Conservation (phyloP, 2,797 vertebrate species). For the Pteropus rufus region DNA sequence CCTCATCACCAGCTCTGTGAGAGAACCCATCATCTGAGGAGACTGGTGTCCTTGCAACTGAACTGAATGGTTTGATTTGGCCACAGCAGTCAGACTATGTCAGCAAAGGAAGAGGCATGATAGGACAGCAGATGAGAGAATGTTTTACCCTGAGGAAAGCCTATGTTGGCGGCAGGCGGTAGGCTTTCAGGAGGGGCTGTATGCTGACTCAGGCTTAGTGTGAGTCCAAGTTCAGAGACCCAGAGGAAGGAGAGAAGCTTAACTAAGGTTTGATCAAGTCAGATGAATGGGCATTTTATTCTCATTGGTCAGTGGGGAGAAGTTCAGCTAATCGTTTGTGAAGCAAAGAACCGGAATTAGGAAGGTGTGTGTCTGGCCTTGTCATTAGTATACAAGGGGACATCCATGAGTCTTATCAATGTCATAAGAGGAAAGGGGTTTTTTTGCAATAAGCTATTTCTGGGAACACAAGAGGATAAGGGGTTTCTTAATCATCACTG, state of each 20-base stretch:
- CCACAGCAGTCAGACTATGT: not conserved
- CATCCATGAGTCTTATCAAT: not conserved
- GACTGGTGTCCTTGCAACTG: not conserved
- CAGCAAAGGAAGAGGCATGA: not conserved
- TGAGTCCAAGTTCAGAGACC: not conserved
- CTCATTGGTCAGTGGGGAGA: not conserved
- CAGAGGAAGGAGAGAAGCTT: not conserved
- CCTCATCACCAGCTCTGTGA: not conserved
- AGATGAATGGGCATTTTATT: not conserved
- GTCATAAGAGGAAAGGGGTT: not conserved
- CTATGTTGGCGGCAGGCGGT: not conserved
- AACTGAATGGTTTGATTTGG: not conserved
- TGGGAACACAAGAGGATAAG: not conserved
- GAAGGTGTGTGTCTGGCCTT: not conserved
- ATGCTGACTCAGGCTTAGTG: not conserved
- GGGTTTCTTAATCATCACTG: not conserved
- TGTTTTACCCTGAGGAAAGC: not conserved
- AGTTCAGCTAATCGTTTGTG: not conserved
- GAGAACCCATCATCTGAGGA: not conserved
- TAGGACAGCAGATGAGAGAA: not conserved
- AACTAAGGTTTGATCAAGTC: not conserved
- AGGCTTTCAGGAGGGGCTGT: too few species aligned
- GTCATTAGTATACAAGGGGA: not conserved
- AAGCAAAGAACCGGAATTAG: not conserved
- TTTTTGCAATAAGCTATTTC: not conserved